Evolutionary conservation across 1,140 invertebrate genomes (phyloP).

Genomic region (Formica selysi): DNA sequence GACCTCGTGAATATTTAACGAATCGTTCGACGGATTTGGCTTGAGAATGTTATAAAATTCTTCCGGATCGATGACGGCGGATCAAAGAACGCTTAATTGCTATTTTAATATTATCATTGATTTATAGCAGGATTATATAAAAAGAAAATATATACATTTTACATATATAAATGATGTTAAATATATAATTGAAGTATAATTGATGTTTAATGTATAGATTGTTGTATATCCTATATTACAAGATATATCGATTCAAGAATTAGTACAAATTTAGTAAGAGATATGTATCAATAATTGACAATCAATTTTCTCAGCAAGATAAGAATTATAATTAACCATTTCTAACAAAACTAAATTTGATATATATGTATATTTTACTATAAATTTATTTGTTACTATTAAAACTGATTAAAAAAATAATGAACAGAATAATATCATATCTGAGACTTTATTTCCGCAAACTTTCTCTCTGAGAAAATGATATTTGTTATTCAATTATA

Average conservation of each 20-base stretch:
- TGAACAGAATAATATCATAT: neutral
- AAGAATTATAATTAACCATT: neutral
- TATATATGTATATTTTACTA: neutral
- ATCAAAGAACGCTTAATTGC: neutral
- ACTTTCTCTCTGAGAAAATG: constrained; percentile 6
- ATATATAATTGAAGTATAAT: too few relatives aligned
- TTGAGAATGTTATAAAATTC: constrained; percentile 11
- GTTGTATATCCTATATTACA: neutral
- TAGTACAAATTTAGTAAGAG: neutral
- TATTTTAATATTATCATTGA: neutral
- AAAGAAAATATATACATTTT: constrained; percentile 15
- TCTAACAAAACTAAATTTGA: neutral
- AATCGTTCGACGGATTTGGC: neutral
- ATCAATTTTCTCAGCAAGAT: neutral
- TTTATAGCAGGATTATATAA: neutral
- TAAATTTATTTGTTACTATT: neutral
- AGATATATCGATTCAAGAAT: neutral
- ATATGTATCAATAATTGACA: neutral
- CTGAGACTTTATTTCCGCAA: neutral
- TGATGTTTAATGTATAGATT: neutral
- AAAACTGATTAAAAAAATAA: neutral
- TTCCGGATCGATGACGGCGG: constrained; percentile 25
- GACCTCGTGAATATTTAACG: constrained; percentile 63
- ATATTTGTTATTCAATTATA: neutral
- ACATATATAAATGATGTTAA: too few relatives aligned